Evolutionary conservation across 2,888 invertebrate genomes (phyloP).

Genomic region (Diarsia mendica): DNA sequence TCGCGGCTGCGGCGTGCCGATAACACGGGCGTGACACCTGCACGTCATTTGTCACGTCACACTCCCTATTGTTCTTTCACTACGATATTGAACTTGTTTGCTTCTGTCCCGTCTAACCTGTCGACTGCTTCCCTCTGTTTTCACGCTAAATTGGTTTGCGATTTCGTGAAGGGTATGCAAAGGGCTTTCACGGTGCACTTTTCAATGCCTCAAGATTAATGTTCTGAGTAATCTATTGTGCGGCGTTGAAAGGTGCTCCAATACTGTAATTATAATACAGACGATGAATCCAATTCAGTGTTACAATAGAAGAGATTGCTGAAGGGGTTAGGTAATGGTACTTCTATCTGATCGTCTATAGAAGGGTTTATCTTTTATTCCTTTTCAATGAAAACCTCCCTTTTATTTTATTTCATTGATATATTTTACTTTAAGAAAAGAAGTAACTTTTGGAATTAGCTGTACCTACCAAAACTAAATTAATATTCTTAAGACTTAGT

Average conservation of each 20-base stretch:
- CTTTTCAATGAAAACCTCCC: constrained; percentile 16
- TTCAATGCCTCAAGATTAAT: constrained; percentile 69
- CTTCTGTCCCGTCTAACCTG: constrained; percentile 74
- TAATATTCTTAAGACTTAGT: not conserved
- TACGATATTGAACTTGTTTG: constrained; percentile 79
- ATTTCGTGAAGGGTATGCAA: constrained; percentile 73
- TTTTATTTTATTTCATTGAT: constrained; percentile 10
- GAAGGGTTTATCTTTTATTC: constrained; percentile 48
- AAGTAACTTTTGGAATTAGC: not conserved
- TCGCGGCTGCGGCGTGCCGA: constrained; percentile 73
- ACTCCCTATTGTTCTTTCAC: constrained; percentile 77
- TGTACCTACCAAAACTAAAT: not conserved
- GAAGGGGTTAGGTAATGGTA: constrained; percentile 56
- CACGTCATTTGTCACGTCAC: constrained; percentile 86
- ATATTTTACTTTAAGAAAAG: not conserved
- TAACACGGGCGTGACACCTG: constrained; percentile 83
- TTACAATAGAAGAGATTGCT: constrained; percentile 56
- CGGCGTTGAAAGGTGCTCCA: constrained; percentile 59
- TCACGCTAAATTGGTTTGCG: constrained; percentile 79
- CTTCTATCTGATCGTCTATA: constrained; percentile 32
- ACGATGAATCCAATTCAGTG: constrained; percentile 55
- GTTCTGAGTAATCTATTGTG: constrained; percentile 67
- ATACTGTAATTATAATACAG: constrained; percentile 59
- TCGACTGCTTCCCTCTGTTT: constrained; percentile 73
- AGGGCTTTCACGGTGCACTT: constrained; percentile 64